Evolutionary conservation across 2,113 vertebrate genomes (phyloP).

Genomic region (Catharus minimus): DNA sequence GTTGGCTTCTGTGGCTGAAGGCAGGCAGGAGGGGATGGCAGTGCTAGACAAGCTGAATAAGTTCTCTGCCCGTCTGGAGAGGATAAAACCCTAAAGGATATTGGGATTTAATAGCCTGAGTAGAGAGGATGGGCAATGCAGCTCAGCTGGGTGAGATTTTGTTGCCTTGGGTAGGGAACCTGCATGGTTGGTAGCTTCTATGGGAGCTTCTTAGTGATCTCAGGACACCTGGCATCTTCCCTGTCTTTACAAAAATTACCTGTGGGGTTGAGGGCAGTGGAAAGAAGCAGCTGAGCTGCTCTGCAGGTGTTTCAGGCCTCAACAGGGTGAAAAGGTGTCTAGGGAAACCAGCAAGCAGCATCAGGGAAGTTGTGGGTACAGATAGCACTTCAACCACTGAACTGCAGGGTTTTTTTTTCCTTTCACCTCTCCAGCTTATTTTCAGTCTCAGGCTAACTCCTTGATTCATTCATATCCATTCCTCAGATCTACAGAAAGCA

Average conservation of each 20-base stretch:
- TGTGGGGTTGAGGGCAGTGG: neutral
- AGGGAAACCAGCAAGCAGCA: fast-evolving
- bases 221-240: neutral
- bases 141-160: neutral
- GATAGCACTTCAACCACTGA: neutral
- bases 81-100: neutral
- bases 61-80: neutral
- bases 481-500: neutral
- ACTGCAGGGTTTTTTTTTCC: neutral
- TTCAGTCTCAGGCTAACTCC: neutral
- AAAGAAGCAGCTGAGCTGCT: neutral
- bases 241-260: neutral
- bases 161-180: neutral
- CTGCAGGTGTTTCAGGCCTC: neutral
- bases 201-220: neutral
- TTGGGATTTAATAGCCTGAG: neutral
- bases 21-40: neutral
- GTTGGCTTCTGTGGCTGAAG: neutral
- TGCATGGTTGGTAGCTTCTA: neutral
- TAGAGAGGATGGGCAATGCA: neutral
- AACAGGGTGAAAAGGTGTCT: neutral
- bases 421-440: neutral
- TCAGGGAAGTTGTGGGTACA: fast-evolving
- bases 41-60: neutral
- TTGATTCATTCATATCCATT: neutral